A percentile compares a stretch with the other conserved stretches of the same genome.
Conservation (phyloP, 2,113 vertebrate species). For the Upupa epops region DNA sequence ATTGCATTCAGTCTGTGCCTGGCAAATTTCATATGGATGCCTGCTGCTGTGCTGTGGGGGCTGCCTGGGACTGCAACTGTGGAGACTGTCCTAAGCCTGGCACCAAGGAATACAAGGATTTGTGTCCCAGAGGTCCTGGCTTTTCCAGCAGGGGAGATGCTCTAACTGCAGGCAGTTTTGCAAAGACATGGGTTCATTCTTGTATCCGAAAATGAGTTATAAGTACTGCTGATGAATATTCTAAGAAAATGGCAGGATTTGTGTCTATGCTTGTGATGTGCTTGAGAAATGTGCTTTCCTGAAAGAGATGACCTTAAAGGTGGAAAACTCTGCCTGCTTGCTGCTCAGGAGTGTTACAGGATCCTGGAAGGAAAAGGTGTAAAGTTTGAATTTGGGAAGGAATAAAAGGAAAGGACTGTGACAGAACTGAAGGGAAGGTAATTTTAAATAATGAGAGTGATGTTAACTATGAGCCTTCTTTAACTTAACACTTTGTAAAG, state of each 20-base stretch:
- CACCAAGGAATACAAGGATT: conserved; percentile 52
- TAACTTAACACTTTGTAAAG: not conserved
- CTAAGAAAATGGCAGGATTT: not conserved
- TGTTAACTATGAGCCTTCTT: not conserved
- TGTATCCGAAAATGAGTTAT: not conserved
- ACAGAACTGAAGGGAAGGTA: not conserved
- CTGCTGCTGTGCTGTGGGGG: conserved; percentile 80
- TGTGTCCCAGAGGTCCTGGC: conserved; percentile 79
- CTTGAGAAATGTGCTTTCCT: not conserved
- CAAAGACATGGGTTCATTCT: conserved; percentile 67
- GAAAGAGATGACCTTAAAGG: not conserved
- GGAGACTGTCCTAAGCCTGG: conserved; percentile 73
- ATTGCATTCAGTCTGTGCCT: conserved; percentile 62
- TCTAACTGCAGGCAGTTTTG: conserved; percentile 76
- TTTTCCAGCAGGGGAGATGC: conserved; percentile 76
- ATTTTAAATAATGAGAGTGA: not conserved
- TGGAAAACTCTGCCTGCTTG: not conserved
- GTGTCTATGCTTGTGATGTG: not conserved
- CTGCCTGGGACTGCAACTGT: conserved; percentile 77
- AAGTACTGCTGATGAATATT: not conserved
- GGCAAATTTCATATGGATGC: conserved; percentile 76
- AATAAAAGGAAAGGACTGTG: not conserved
- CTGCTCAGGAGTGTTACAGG: not conserved
- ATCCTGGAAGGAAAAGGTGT: not conserved
- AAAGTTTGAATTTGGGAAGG: not conserved